Conservation (phyloP, 1,140 invertebrate species). For the Heliconius hermathena region DNA sequence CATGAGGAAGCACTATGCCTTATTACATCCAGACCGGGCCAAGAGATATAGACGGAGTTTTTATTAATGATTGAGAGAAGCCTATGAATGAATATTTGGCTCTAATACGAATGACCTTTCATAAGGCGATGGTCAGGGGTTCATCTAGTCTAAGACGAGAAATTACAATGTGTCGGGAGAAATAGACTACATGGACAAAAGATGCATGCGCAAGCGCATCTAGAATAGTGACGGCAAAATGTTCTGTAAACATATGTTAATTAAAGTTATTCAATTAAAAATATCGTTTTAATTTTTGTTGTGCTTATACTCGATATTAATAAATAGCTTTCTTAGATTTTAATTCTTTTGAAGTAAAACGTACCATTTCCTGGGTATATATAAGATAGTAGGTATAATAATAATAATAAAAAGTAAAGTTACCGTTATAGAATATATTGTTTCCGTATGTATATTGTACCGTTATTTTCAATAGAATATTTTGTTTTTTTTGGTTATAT, state of each 20-base stretch:
- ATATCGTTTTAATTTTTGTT: neutral
- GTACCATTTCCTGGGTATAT: too few relatives aligned
- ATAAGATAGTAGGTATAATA: too few relatives aligned
- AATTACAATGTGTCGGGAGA: constrained; percentile 22
- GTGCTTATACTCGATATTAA: too few relatives aligned
- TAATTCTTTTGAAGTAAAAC: too few relatives aligned
- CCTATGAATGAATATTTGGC: constrained; percentile 24
- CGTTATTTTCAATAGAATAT: too few relatives aligned
- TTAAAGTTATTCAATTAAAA: neutral
- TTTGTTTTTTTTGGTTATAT: too few relatives aligned
- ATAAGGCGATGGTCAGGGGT: constrained; percentile 17
- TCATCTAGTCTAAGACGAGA: constrained; percentile 14
- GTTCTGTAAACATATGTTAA: constrained; percentile 19
- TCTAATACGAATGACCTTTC: neutral
- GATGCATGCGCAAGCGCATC: constrained; percentile 14
- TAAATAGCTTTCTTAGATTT: neutral
- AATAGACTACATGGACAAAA: constrained; percentile 18
- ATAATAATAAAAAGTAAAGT: too few relatives aligned
- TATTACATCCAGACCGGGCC: constrained; percentile 64
- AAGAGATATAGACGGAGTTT: constrained; percentile 28
- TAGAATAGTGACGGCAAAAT: constrained; percentile 15
- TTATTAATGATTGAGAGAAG: constrained; percentile 27
- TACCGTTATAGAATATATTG: too few relatives aligned
- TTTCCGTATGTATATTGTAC: too few relatives aligned
- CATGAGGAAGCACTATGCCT: constrained; percentile 74